phyloP scores from a whole-genome alignment of 1,140 invertebrate genomes.

The Drosophila nebulosa region DNA sequence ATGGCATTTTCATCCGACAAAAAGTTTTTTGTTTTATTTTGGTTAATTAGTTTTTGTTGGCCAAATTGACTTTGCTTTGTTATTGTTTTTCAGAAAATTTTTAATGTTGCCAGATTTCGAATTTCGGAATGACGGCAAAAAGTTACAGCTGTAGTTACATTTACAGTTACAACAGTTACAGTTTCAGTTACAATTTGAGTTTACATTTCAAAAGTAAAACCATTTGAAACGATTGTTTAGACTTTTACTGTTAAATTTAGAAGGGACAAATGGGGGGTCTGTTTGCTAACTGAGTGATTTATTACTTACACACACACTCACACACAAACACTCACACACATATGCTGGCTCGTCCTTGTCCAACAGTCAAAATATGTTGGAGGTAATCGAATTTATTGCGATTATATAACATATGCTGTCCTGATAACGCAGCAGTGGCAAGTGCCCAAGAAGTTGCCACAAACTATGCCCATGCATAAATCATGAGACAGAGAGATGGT shows the following conservation, averaged over 20 bases:
- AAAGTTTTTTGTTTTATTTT: neutral
- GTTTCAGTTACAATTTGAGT: neutral
- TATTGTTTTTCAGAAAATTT: neutral
- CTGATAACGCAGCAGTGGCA: constrained; percentile 8
- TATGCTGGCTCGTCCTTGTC: neutral
- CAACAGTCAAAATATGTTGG: constrained; percentile 24
- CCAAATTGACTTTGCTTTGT: neutral
- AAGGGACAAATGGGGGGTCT: neutral
- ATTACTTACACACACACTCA: constrained; percentile 10
- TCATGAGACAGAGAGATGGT: neutral
- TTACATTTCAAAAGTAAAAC: neutral
- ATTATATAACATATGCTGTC: constrained; percentile 14
- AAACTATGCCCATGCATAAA: constrained; percentile 12
- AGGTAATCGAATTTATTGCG: constrained; percentile 54
- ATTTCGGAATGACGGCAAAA: neutral
- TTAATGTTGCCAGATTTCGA: neutral
- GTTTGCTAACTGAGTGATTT: constrained; percentile 23
- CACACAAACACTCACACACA: neutral
- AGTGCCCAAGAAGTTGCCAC: constrained; percentile 9
- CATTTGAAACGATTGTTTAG: neutral
- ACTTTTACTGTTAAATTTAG: neutral
- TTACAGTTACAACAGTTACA: neutral
- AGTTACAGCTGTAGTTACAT: neutral
- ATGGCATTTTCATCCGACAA: neutral
- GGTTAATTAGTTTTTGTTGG: neutral